phyloP scores from a whole-genome alignment of 1,140 invertebrate genomes.

The Saccostrea cuccullata region DNA sequence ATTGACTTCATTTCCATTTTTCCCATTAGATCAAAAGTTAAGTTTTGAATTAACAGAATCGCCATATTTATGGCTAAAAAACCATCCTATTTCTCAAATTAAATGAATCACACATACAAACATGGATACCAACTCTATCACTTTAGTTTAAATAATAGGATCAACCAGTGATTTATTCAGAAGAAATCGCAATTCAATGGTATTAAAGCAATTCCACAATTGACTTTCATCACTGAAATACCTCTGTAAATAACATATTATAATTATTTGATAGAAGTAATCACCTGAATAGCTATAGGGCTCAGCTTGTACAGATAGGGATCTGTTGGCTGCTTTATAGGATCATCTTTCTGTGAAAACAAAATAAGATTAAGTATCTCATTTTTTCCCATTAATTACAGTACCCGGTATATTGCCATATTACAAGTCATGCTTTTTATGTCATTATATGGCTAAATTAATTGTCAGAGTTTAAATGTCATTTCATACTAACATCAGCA shows the following conservation, averaged over 20 bases:
- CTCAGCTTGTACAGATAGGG: slow-evolving; percentile 66
- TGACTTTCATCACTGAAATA: not conserved
- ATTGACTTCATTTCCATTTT: too few relatives aligned
- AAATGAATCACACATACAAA: too few relatives aligned
- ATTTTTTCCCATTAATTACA: not conserved
- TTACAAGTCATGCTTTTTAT: not conserved
- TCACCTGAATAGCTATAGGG: slow-evolving; percentile 71
- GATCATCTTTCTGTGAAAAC: slow-evolving; percentile 29
- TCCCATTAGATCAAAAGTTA: too few relatives aligned
- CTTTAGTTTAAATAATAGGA: too few relatives aligned
- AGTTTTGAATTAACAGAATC: too few relatives aligned
- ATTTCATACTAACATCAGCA: slow-evolving; percentile 65
- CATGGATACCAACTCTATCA: too few relatives aligned
- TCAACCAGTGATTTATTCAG: too few relatives aligned
- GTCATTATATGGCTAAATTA: not conserved
- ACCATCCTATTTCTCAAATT: too few relatives aligned
- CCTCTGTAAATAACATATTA: not conserved
- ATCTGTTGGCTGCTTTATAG: slow-evolving; percentile 69
- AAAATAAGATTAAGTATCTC: not conserved
- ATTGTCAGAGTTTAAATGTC: not conserved
- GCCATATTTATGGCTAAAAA: too few relatives aligned
- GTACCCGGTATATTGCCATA: too few relatives aligned
- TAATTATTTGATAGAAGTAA: not conserved
- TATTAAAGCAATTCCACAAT: not conserved
- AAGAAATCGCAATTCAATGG: too few relatives aligned